These are phyloP conservation scores for Amblyjoppa proteus DNA, from an alignment of 2,888 invertebrate species.

Conservation along the genomic window DNA sequence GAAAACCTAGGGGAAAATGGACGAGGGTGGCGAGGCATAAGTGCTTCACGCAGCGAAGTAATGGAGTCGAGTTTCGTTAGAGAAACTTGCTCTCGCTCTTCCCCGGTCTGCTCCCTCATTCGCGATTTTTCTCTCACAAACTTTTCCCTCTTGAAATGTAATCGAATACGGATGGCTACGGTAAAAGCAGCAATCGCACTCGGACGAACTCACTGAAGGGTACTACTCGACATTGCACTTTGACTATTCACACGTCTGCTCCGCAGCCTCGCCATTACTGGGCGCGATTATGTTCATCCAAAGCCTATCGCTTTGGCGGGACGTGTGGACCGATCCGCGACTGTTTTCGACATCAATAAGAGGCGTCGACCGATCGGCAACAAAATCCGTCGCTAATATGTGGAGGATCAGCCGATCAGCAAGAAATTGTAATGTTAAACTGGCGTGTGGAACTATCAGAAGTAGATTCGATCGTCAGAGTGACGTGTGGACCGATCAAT, in stretches of 20 bases:
- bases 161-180: slow-evolving; percentile 12
- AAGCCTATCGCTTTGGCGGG: not conserved
- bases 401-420: not conserved
- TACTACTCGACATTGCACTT: slow-evolving; percentile 30
- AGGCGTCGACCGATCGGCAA: not conserved
- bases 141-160: slow-evolving; percentile 18
- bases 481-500: too few relatives aligned
- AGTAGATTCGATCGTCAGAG: too few relatives aligned
- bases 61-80: slow-evolving; percentile 77
- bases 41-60: slow-evolving; percentile 77
- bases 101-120: not conserved
- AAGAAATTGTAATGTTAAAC: not conserved
- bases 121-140: slow-evolving; percentile 10
- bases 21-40: slow-evolving; percentile 68
- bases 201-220: slow-evolving; percentile 5
- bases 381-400: too few relatives aligned
- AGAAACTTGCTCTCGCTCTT: slow-evolving; percentile 62
- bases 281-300: not conserved
- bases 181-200: slow-evolving; percentile 20
- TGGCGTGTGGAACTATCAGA: too few relatives aligned
- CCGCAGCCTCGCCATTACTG: not conserved
- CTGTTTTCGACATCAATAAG: not conserved
- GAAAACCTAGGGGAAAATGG: slow-evolving; percentile 57
- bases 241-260: slow-evolving; percentile 1
- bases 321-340: not conserved